Evolutionary conservation across 2,888 invertebrate genomes (phyloP), one percentile per base, ranked within the genome.

Genomic region (Atrina japonica): DNA sequence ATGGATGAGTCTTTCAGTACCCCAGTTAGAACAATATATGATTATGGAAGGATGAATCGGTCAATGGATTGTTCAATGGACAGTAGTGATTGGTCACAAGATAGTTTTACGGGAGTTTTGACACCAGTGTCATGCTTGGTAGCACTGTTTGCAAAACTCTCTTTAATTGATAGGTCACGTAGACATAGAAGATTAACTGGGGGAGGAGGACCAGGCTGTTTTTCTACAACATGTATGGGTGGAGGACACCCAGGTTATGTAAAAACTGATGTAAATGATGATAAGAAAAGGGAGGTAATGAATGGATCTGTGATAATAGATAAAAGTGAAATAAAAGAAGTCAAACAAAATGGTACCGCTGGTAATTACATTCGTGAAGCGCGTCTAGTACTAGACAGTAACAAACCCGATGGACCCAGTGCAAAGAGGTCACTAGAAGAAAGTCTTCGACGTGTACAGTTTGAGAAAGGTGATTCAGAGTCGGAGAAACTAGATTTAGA

Each of bases 121-220:
- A 80, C 80, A 59, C 82, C 82, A 35, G 70, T 82, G 40, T 73
- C 77, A 18, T 76, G 73, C 66, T 63, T 82, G 25, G 70, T 76
- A 0, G 73, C 74, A 43, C 58, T 71, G 30, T 80, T 82, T 77
- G 66, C 77, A 21, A 66, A 73, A 47, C 56, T 80, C 30, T 72
- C 77, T 43, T 58, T 81, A 7, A 14, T 73, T 14, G 76, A 80
- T 66, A 70, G 77, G 7, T 77, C 80, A 3, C 74, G 69, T 60
- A 50, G 61, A 53, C 50, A 47, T n/a, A 66, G 61, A 29, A 47
- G 45, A 40, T 55, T 60, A 35, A 58, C 43, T 23, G 50, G 30
- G 5, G 53, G 63, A 43, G 52, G 63, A 7, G 18, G 35, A 49
- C 43, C 35, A 18, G 55, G 53, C 6, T 43, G 45, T 40, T 61